Evolutionary conservation across 2,113 vertebrate species (phyloP).

Genomic region (Coturnix japonica): DNA sequence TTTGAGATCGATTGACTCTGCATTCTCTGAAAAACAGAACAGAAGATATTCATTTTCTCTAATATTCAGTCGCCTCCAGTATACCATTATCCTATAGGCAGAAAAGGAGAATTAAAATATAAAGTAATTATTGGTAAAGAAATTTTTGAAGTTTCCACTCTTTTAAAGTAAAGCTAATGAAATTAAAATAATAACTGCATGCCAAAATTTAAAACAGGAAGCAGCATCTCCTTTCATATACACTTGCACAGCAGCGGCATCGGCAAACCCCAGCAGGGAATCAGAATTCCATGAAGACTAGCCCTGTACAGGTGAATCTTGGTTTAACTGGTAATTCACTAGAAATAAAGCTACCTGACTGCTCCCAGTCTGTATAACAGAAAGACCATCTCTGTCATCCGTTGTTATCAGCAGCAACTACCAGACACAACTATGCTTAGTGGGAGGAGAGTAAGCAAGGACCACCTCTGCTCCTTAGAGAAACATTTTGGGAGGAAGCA

Average conservation of each 20-base stretch:
- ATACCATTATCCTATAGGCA: background rate
- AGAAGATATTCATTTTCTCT: constrained; percentile 6
- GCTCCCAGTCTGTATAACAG: background rate
- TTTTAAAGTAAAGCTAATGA: background rate
- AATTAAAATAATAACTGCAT: background rate
- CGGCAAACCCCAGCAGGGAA: background rate
- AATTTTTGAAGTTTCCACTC: background rate
- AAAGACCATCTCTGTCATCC: background rate
- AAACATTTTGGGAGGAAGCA: background rate
- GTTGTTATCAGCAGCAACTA: background rate
- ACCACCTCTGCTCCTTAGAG: background rate
- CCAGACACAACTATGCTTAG: background rate
- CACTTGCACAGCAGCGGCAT: background rate
- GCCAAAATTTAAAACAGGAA: background rate
- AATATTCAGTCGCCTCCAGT: background rate
- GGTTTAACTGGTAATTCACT: background rate
- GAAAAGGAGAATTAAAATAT: background rate
- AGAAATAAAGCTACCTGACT: background rate
- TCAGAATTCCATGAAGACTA: background rate
- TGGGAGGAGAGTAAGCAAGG: background rate
- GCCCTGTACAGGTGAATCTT: background rate
- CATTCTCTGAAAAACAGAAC: constrained; percentile 88
- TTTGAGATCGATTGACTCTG: constrained; percentile 93
- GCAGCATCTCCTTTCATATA: background rate
- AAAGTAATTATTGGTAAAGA: background rate